Conservation (phyloP, 1,140 invertebrate genomes). For the Oedothorax gibbosus region DNA sequence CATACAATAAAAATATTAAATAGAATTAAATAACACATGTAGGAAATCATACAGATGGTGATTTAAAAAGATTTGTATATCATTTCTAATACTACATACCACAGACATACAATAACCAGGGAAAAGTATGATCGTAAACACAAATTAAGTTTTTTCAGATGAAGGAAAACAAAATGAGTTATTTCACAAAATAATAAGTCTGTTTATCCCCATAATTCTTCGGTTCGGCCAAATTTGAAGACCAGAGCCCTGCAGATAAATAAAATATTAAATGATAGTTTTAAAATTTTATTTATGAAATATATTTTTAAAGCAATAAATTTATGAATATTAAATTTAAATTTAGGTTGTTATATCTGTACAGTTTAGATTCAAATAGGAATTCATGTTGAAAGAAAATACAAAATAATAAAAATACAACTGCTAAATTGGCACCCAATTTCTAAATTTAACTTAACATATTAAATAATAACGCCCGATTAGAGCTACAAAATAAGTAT, state of each 20-base stretch:
- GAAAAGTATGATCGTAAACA: not conserved
- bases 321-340: not conserved
- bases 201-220: constrained; percentile 79
- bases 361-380: not conserved
- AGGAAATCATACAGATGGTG: too few relatives aligned
- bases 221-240: constrained; percentile 94
- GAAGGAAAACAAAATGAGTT: not conserved
- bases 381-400: not conserved
- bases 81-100: too few relatives aligned
- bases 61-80: too few relatives aligned
- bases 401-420: not conserved
- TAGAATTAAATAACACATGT: too few relatives aligned
- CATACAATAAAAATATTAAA: too few relatives aligned
- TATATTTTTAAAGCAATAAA: not conserved
- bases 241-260: constrained; percentile 76
- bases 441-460: not conserved
- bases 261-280: not conserved
- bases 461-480: too few relatives aligned
- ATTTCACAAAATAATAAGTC: not conserved
- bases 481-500: too few relatives aligned
- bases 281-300: not conserved
- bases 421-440: not conserved
- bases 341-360: not conserved
- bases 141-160: not conserved
- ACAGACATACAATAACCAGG: too few relatives aligned